Percentiles rank a stretch among this genome's conserved stretches.
These are phyloP conservation scores for Emys orbicularis DNA, from an alignment of 2,797 vertebrate species.

Conservation along the genomic window DNA sequence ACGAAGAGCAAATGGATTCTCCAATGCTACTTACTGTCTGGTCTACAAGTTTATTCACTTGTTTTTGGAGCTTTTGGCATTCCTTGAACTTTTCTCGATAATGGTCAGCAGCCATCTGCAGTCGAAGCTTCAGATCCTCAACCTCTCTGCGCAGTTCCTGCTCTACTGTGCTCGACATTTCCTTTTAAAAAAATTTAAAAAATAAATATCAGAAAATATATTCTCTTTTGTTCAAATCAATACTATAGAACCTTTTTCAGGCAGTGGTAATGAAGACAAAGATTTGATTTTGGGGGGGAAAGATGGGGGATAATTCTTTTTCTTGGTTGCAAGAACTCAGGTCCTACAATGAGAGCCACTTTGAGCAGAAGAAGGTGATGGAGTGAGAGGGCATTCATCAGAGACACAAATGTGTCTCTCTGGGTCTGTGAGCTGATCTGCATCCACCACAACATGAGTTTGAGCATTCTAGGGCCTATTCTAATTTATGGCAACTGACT, in stretches of 20 bases:
- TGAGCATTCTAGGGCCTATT: not conserved
- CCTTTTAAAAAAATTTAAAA: constrained; percentile 56
- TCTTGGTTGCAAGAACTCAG: not conserved
- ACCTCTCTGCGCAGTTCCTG: constrained; percentile 95
- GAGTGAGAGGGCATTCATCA: not conserved
- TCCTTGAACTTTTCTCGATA: constrained; percentile 99
- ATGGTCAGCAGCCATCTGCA: constrained; percentile 99
- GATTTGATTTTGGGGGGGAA: not conserved
- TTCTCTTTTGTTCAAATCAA: constrained; percentile 20
- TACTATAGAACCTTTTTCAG: not conserved
- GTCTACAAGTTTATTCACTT: constrained; percentile 92
- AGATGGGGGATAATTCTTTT: not conserved
- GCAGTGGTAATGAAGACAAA: not conserved
- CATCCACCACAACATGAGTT: not conserved
- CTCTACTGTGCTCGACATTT: constrained; percentile 79
- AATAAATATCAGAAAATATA: not conserved
- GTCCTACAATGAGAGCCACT: not conserved
- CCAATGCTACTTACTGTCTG: constrained; percentile 87
- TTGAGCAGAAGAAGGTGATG: not conserved
- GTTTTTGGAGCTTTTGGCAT: constrained; percentile 96
- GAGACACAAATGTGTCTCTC: not conserved
- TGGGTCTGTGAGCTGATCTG: not conserved
- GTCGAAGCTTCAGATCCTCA: constrained; percentile 96
- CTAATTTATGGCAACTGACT: fast-evolving
- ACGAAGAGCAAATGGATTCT: not conserved